Evolutionary conservation across 2,113 vertebrate genomes (phyloP), one percentile per base, ranked within the genome.

Genomic region (Proteles cristata): DNA sequence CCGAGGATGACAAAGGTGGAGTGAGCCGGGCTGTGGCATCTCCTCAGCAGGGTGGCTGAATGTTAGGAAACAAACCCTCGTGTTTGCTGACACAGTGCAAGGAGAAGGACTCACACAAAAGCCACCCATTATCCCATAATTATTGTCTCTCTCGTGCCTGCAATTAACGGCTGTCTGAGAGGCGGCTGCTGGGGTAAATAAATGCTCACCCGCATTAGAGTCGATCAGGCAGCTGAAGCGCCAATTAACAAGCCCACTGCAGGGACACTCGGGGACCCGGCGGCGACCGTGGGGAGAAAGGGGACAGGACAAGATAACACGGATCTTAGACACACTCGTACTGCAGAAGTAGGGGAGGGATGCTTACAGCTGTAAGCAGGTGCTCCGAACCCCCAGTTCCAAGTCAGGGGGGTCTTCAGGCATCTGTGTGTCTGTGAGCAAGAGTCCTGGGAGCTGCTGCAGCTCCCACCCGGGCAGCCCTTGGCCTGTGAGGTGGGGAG

Each of bases 51-150:
- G 96, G 95, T 28, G 71, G 88, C 79, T 61, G 45, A 66, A 91
- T 98, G 97, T 98, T 98, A 74, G 97, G 53, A 97, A 98, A 98
- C 97, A 98, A 97, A 95, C 55, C 95, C 88, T 90, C 19, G 26
- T 97, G 97, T 98, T 97, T 98, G 98, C 97, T 97, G 86, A 98
- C 96, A 96, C 14, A 71, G 92, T 79, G 85, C 80, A 39, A 74
- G 79, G 95, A 96, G 94, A 96, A 90, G 98, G 96, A n/a, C 98
- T 5, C 93, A 15, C 93, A 99, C 98, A 99, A 99, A 99, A 98
- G 98, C 98, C 85, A 26, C 97, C 98, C 98, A 98, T 99, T 99
- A 99, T 98, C 98, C 96, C 96, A 96, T 99, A 99, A 99, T 99
- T 99, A 99, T 98, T 98, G 98, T 98, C 88, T 99, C 97, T 97